phyloP scores from a whole-genome alignment of 2,888 invertebrate genomes.

The Brassicogethes aeneus region DNA sequence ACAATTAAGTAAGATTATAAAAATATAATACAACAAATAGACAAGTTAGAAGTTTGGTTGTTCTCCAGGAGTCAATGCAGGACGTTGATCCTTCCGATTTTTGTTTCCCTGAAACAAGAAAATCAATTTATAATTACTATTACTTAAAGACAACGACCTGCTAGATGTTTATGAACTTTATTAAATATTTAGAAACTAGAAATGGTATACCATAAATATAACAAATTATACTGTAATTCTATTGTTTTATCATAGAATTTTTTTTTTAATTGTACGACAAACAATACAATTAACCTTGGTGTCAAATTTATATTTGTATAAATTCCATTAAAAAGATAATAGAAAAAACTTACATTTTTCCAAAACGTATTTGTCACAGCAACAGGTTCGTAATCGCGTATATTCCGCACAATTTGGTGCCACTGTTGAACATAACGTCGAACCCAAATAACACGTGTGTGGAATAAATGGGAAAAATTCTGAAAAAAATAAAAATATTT shows the following conservation, averaged over 20 bases:
- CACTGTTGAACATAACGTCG: slow-evolving; percentile 49
- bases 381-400: slow-evolving; percentile 53
- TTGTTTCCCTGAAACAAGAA: slow-evolving; percentile 1
- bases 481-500: slow-evolving; percentile 31
- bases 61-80: background rate
- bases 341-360: slow-evolving; percentile 56
- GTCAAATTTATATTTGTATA: too few species aligned
- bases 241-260: too few species aligned
- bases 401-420: slow-evolving; percentile 56
- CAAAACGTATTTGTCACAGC: slow-evolving; percentile 53
- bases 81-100: background rate
- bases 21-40: too few species aligned
- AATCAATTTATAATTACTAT: background rate
- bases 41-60: background rate
- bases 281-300: too few species aligned
- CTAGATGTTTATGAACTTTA: too few species aligned
- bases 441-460: slow-evolving; percentile 58
- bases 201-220: too few species aligned
- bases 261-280: too few species aligned
- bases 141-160: slow-evolving; percentile 1
- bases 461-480: slow-evolving; percentile 60
- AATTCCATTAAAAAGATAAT: too few species aligned
- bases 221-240: background rate
- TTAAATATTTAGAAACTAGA: background rate
- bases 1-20: too few species aligned